Conservation (phyloP, 2,888 invertebrate species). For the Brachyopa scutellaris region DNA sequence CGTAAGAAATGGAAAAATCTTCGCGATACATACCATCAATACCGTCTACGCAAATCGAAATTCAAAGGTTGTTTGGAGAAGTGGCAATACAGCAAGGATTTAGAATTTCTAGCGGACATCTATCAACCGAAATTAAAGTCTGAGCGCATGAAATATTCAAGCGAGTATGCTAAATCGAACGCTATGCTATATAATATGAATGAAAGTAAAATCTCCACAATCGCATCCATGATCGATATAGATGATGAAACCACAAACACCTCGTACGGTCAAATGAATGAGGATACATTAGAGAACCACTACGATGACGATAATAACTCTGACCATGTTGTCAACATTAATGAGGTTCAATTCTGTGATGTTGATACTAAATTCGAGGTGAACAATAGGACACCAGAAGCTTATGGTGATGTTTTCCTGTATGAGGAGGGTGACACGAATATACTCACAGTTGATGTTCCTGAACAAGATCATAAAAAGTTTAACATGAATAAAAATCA, state of each 20-base stretch:
- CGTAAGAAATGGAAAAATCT: constrained; percentile 80
- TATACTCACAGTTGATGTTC: constrained; percentile 68
- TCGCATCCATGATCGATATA: not conserved
- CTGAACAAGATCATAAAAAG: not conserved
- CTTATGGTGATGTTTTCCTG: constrained; percentile 78
- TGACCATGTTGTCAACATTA: constrained; percentile 76
- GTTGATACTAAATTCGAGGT: constrained; percentile 76
- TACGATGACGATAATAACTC: constrained; percentile 76
- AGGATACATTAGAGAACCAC: constrained; percentile 75
- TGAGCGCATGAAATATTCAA: constrained; percentile 73
- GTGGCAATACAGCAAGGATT: constrained; percentile 79
- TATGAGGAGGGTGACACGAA: constrained; percentile 78
- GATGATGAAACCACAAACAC: not conserved
- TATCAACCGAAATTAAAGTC: constrained; percentile 80
- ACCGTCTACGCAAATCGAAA: constrained; percentile 56
- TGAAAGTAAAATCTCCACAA: not conserved
- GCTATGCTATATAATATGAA: not conserved
- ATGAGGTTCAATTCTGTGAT: constrained; percentile 74
- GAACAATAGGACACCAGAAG: constrained; percentile 67
- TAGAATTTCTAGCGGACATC: constrained; percentile 77
- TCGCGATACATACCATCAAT: constrained; percentile 79
- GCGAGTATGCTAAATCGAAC: not conserved
- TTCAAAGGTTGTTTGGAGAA: constrained; percentile 74
- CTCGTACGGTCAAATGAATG: not conserved
- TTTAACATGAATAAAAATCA: not conserved